Base-by-base conservation (phyloP, 2,797 vertebrate genomes). In the Eulemur rubriventer region DNA sequence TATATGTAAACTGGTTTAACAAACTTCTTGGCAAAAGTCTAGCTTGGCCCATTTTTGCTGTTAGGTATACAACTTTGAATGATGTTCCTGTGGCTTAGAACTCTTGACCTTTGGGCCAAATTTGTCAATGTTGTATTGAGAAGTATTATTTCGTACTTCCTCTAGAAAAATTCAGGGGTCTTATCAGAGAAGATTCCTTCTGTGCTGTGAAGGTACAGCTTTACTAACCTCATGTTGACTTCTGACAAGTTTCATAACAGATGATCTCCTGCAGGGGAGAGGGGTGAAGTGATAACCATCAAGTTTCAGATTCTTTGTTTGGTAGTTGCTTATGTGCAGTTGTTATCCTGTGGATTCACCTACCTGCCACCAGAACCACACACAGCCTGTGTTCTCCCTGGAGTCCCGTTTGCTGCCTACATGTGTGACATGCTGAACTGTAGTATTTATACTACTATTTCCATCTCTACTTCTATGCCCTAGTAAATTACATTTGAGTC, bases 61-160 rank as follows among this genome's bases (percentile, higher is more conserved):
- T n/a, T 43, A 43, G 26, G 26, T 22, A 26, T 18, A 33, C 52
- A 72, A 22, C 67, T 94, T 84, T 84, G 41, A 91, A 86, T 61
- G 14, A 55, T 24, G 24, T 43, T 65, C 33, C 43, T 50, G 24
- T 63, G 80, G 52, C 35, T 95, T 84, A 59, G n/a, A 48, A 76
- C 0, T 81, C 61, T 41, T 83, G 26, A 55, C 43, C 5, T 70
- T 46, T 35, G 50, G 59, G 46, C 48, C 67, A 59, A 26, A 81
- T 73, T 35, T 83, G 30, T 75, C 55, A 57, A 9, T 83, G 92
- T 90, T 93, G 12, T 78, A 33, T 38, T 28, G 22, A 50, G 55
- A 46, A 61, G 12, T 80, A 41, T 70, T 83, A 38, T 69, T 43
- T 95, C 96, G 82, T 41, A 52, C 22, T 79, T 91, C 33, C 59